Evolutionary conservation across 2,113 vertebrate genomes (phyloP).

Genomic region (Siniperca chuatsi): DNA sequence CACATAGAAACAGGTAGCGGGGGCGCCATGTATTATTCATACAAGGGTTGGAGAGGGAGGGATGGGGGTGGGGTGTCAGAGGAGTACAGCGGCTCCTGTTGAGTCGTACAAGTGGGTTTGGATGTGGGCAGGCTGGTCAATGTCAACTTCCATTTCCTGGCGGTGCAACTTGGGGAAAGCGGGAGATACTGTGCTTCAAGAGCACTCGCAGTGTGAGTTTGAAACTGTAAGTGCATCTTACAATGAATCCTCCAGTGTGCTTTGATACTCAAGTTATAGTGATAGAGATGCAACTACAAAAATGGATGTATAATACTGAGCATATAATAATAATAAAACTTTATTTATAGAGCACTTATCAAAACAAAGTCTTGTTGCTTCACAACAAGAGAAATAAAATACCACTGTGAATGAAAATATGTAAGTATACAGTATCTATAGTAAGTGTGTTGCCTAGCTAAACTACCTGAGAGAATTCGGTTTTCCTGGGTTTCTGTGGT

Average conservation of each 20-base stretch:
- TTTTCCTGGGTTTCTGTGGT: background rate
- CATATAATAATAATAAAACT: no score
- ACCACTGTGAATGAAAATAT: background rate
- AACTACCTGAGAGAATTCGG: no score
- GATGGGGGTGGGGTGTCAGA: constrained; percentile 43
- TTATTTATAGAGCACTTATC: no score
- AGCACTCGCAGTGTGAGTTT: constrained; percentile 48
- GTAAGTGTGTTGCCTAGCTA: background rate
- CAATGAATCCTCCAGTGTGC: constrained; percentile 45
- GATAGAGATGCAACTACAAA: background rate
- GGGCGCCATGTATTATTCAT: constrained; percentile 80
- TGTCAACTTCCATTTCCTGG: constrained; percentile 75
- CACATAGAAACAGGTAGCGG: constrained; percentile 73
- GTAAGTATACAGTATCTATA: background rate
- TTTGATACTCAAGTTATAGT: constrained; percentile 2
- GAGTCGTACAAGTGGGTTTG: constrained; percentile 58
- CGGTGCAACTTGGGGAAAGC: constrained; percentile 49
- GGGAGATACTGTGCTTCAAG: constrained; percentile 43
- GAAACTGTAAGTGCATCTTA: constrained; percentile 46
- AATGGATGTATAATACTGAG: background rate
- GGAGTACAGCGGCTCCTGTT: constrained; percentile 54
- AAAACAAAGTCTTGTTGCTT: no score
- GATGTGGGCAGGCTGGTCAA: constrained; percentile 75
- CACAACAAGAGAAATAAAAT: no score
- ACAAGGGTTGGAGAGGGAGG: constrained; percentile 12